These are phyloP conservation scores for Drosophila atripex DNA, from an alignment of 2,888 invertebrate species.

Conservation along the genomic window DNA sequence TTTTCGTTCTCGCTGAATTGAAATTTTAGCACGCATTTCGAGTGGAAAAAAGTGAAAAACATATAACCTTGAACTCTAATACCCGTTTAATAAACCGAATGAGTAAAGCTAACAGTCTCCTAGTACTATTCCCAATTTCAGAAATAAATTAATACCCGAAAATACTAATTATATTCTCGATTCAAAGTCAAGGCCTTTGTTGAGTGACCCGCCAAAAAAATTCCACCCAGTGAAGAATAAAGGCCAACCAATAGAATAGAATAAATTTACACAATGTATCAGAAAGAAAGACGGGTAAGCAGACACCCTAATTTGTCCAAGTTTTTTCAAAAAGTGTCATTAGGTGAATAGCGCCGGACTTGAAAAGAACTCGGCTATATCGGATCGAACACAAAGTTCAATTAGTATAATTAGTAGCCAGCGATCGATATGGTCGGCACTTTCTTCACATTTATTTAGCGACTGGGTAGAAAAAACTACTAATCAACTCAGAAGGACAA, in stretches of 20 bases:
- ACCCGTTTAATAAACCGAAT: neutral
- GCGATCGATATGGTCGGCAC: neutral
- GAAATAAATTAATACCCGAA: too few relatives aligned
- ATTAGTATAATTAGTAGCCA: neutral
- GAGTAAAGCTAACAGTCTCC: neutral
- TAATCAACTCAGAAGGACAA: slow-evolving; percentile 2
- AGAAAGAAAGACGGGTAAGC: too few relatives aligned
- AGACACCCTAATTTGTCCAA: neutral
- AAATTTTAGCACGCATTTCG: neutral
- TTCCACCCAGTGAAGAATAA: neutral
- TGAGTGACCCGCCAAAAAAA: too few relatives aligned
- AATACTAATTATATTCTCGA: too few relatives aligned
- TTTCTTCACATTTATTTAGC: neutral
- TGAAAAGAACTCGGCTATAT: too few relatives aligned
- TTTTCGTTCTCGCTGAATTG: neutral
- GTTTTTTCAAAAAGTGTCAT: neutral
- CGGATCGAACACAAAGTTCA: neutral
- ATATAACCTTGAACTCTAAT: neutral
- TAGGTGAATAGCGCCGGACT: neutral
- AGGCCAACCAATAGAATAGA: neutral
- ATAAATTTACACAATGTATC: too few relatives aligned
- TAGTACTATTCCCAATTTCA: too few relatives aligned
- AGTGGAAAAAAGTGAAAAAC: neutral
- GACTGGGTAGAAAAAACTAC: neutral
- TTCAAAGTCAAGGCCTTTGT: too few relatives aligned